Evolutionary conservation across 2,888 invertebrate species (phyloP), one percentile per base, ranked within the genome.

Genomic region (Limnephilus lunatus): DNA sequence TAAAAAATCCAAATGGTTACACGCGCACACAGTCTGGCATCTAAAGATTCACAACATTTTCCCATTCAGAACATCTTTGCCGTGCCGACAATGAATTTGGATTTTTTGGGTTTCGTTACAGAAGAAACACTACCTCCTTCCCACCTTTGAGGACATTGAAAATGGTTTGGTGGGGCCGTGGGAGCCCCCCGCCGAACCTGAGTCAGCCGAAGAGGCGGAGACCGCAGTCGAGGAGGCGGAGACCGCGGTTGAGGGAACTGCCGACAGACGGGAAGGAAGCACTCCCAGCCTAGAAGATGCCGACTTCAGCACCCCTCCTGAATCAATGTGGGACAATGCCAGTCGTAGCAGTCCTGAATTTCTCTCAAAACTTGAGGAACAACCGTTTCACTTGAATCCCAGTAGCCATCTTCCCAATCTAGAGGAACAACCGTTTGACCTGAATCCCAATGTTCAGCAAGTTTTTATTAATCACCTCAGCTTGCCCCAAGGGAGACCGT

Each of bases 91-190:
- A 68, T 68, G 31, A 87, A 87, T 87, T 89, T 80, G 88, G 88
- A 89, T 89, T 80, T 44, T 85, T 44, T 86, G 81, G 82, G 88
- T 90, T 89, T 68, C 80, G 68, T 92, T 92, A 5, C 91, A 92
- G 92, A 39, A 48, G 44, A 32, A 80, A 19, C 48, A 32, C 31
- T 88, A 91, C 90, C 53, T 92, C 14, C 90, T 91, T 19, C 91
- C 92, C 68, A 68, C 86, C n/a, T 92, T 92, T 30, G 85, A 83
- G 1, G 89, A 92, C 80, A 83, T 92, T 19, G 91, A 92, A 44
- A 87, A 83, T 25, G 92, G 92, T 19, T 30, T 53, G 11, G 85
- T 85, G 32, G 85, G 68, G n/a, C 68, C 68, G 7, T 68, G 68
- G 68, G 25, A 68, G 68, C 68, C 68, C 68, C 68, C 68, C 25